Base-by-base conservation (phyloP, 2,113 vertebrate species). In the Melanerpes aurifrons region DNA sequence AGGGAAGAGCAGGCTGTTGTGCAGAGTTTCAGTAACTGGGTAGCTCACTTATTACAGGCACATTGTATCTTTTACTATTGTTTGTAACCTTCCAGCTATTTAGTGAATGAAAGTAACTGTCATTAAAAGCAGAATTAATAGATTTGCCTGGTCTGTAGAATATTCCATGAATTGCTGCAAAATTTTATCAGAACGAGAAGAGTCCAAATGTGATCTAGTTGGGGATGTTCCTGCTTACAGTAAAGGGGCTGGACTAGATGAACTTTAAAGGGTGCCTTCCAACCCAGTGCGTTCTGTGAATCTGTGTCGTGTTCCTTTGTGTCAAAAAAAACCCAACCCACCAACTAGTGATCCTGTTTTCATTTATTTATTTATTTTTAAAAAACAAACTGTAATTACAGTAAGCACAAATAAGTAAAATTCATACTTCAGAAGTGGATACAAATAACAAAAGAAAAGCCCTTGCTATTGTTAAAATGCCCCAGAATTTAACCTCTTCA, bases 61-160 rank as follows among this genome's bases (percentile, higher is more conserved):
- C 7, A 7, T 68, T 0, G 0, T 48, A 40, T 70, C 35, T 87
- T 45, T 15, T 59, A 25, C 26, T 86, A 1, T 32, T 25, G n/a
- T 56, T 45, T 84, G 9, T 0, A 57, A n/a, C 22, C 35, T 90
- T 88, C 10, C 37, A 68, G 17, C 17, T 91, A 6, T 74, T 86
- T 48, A 48, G 31, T 26, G 17, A 72, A 3, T 50, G 12, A 2
- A 7, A 70, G 56, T 73, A n/a, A 9, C 69, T 8, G 40, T 69
- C 3, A 16, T 15, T 69, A 90, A 77, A 79, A 82, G 26, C 0
- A 73, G 29, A 59, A 63, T 76, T 76, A 45, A 15, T 67, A 62
- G 63, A 56, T 54, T 25, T 32, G 89, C 16, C 15, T 43, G 19
- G 2, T 69, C 8, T 37, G 21, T 50, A 21, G 50, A 59, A 58